Evolutionary conservation across 2,888 invertebrate genomes (phyloP).

Genomic region (Aricia artaxerxes): DNA sequence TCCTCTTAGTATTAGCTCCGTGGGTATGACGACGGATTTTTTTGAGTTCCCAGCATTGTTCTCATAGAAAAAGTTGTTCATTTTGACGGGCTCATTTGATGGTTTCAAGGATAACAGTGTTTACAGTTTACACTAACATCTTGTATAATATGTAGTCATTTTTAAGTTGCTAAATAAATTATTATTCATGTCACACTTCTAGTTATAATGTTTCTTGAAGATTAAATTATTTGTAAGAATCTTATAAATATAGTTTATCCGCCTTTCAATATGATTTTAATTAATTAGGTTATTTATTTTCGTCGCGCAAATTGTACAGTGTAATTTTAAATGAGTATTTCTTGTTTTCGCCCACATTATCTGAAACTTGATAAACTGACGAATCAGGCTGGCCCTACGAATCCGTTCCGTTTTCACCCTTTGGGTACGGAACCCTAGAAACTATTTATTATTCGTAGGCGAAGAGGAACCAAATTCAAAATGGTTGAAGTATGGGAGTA

Average conservation of each 20-base stretch:
- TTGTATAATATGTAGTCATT: not conserved
- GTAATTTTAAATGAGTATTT: not conserved
- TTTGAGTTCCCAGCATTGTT: no score
- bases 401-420: no score
- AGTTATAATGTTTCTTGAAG: not conserved
- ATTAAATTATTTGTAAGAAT: constrained; percentile 16
- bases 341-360: not conserved
- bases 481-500: no score
- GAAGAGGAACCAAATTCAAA: no score
- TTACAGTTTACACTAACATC: no score
- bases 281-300: not conserved
- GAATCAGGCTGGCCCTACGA: not conserved
- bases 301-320: not conserved
- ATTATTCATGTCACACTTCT: not conserved
- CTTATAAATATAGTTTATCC: constrained; percentile 21
- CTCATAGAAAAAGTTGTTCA: no score
- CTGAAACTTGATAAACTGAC: not conserved
- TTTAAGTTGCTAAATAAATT: not conserved
- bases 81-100: no score
- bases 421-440: no score
- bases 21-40: no score
- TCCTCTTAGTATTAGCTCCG: no score
- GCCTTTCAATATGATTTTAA: constrained; percentile 13
- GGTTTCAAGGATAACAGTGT: no score
- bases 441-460: no score